Percentiles rank a stretch among this genome's conserved stretches.
Conservation (phyloP, 2,113 vertebrate species). For the Octodon degus region DNA sequence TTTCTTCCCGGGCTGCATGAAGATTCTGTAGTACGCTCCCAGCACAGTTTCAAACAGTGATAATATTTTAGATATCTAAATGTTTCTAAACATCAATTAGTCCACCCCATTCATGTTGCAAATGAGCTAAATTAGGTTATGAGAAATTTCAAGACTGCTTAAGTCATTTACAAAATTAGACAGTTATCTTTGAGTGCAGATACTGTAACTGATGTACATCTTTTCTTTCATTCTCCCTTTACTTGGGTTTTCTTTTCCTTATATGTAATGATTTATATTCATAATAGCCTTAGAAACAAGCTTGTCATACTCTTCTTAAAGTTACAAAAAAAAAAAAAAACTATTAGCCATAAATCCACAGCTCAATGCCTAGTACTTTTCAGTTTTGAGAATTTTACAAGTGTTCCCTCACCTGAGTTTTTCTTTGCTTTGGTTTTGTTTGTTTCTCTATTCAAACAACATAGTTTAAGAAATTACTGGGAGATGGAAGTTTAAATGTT, state of each 20-base stretch:
- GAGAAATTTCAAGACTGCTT: not conserved
- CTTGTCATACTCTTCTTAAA: not conserved
- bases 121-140: not conserved
- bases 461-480: not conserved
- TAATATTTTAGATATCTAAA: slow-evolving; percentile 35
- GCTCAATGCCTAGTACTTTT: not conserved
- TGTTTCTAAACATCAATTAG: not conserved
- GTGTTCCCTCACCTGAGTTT: not conserved
- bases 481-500: not conserved
- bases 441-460: not conserved
- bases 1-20: not conserved
- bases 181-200: not conserved
- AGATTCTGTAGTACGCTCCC: not conserved
- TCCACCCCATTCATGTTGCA: not conserved
- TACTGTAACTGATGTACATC: not conserved
- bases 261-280: not conserved
- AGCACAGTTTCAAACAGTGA: not conserved
- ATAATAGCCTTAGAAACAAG: not conserved
- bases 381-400: not conserved
- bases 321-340: not conserved
- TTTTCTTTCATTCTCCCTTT: not conserved
- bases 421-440: not conserved
- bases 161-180: slow-evolving; percentile 22
- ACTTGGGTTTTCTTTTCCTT: not conserved
- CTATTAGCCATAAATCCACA: not conserved